A percentile compares a stretch with the other conserved stretches of the same genome.
These are phyloP conservation scores for Ceratitis capitata DNA, from an alignment of 1,140 invertebrate genomes.

Conservation along the genomic window DNA sequence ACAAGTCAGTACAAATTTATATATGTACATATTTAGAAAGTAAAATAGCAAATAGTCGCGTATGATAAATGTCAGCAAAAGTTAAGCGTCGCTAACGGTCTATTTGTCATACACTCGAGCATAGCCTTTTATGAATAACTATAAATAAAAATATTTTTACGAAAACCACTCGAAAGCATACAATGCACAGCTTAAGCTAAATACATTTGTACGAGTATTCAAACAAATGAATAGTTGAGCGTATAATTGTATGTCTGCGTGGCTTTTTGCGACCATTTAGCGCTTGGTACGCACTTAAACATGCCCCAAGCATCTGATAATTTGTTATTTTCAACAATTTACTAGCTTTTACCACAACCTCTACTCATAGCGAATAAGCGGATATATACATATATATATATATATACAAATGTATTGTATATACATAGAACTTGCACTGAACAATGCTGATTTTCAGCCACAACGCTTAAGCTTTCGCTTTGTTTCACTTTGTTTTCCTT, in stretches of 20 bases:
- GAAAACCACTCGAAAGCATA: neutral
- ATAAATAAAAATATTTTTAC: neutral
- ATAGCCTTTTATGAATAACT: neutral
- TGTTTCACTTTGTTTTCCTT: neutral
- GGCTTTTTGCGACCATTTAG: neutral
- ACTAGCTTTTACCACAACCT: neutral
- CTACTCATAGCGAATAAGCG: no score
- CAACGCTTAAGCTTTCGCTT: neutral
- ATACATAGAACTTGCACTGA: neutral
- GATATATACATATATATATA: no score
- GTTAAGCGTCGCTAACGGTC: neutral
- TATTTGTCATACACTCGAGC: conserved; percentile 6
- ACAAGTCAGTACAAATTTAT: no score
- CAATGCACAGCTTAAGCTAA: neutral
- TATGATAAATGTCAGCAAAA: neutral
- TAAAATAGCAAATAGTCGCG: neutral
- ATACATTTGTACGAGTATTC: neutral
- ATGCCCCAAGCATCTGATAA: neutral
- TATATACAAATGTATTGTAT: no score
- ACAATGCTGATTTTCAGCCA: neutral
- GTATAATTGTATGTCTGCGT: neutral
- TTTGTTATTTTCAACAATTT: neutral
- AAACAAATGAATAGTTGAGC: neutral
- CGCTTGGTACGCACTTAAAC: neutral
- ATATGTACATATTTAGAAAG: no score